phyloP scores from a whole-genome alignment of 2,888 invertebrate genomes.

The Linnaemya tessellans region DNA sequence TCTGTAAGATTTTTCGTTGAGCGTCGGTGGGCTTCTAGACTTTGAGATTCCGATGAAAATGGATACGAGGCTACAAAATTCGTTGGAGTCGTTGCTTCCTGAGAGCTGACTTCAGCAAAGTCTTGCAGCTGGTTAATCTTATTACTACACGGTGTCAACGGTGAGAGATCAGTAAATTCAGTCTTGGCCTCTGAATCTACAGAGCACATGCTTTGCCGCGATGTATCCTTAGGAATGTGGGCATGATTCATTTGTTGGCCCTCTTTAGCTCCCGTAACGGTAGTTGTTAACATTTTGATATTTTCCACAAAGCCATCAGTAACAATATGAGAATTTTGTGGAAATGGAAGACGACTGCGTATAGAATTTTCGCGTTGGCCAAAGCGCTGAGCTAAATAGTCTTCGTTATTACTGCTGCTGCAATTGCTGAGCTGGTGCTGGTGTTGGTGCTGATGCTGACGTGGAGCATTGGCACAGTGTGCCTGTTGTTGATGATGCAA shows the following conservation, averaged over 20 bases:
- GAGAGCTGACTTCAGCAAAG: slow-evolving; percentile 58
- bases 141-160: slow-evolving; percentile 81
- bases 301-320: slow-evolving; percentile 82
- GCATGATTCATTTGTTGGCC: slow-evolving; percentile 71
- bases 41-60: slow-evolving; percentile 83
- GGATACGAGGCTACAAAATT: slow-evolving; percentile 82
- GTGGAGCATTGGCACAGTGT: slow-evolving; percentile 74
- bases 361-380: slow-evolving; percentile 86
- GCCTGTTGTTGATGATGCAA: slow-evolving; percentile 71
- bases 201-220: slow-evolving; percentile 82
- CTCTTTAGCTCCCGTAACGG: slow-evolving; percentile 67
- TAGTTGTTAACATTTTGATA: slow-evolving; percentile 64
- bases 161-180: slow-evolving; percentile 83
- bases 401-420: slow-evolving; percentile 83
- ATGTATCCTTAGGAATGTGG: slow-evolving; percentile 80
- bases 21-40: slow-evolving; percentile 83
- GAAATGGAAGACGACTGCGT: slow-evolving; percentile 85
- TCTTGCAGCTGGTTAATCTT: slow-evolving; percentile 75
- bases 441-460: slow-evolving; percentile 72
- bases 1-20: slow-evolving; percentile 85
- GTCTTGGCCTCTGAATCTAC: slow-evolving; percentile 83
- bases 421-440: slow-evolving; percentile 73
- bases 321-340: slow-evolving; percentile 80
- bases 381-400: slow-evolving; percentile 85
- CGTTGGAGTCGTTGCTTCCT: slow-evolving; percentile 69